Conservation (phyloP, 2,888 invertebrate species). For the Aphrophora alni region DNA sequence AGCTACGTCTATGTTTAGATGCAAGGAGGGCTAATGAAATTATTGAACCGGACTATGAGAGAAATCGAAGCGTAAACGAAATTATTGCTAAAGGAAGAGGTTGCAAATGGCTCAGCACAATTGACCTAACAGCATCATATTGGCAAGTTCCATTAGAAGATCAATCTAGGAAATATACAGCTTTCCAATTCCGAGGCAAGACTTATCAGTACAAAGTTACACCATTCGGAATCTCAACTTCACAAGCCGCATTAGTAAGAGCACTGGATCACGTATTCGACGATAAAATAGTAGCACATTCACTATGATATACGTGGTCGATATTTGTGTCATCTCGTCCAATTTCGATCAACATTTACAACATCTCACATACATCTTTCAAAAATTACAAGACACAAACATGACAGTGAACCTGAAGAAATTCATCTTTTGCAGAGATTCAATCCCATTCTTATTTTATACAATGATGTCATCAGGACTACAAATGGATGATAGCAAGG, state of each 20-base stretch:
- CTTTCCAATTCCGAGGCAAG: neutral
- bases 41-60: neutral
- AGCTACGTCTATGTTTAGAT: neutral
- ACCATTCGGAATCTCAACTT: conserved; percentile 4
- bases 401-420: conserved; percentile 17
- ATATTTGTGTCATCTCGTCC: conserved; percentile 10
- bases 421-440: conserved; percentile 6
- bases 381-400: conserved; percentile 10
- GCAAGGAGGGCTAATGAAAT: too few species aligned
- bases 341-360: neutral
- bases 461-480: neutral
- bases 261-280: conserved; percentile 12
- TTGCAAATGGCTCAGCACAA: too few species aligned
- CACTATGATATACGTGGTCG: conserved; percentile 17
- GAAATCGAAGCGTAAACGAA: too few species aligned
- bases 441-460: neutral
- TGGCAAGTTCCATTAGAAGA: neutral
- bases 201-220: neutral
- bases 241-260: conserved; percentile 13
- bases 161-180: neutral
- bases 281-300: neutral
- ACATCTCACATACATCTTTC: conserved; percentile 6
- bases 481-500: conserved; percentile 15
- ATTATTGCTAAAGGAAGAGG: too few species aligned
- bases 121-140: too few species aligned